These are phyloP conservation scores for Trididemnum nubilum DNA, from an alignment of 23 tunicate species.

Conservation along the genomic window DNA sequence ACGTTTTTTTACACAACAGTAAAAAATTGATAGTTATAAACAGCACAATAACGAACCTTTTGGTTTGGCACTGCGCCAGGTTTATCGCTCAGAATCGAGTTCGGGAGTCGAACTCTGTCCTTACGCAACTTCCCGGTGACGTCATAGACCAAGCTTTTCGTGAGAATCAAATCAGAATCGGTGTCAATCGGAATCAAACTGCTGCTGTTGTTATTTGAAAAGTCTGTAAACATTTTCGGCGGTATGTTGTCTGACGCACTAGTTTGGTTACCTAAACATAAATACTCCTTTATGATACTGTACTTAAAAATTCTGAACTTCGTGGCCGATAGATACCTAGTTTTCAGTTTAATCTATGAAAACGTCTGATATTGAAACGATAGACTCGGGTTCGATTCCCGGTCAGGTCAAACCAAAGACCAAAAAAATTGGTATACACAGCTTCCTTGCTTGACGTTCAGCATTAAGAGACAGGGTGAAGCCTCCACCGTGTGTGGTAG, in stretches of 20 bases:
- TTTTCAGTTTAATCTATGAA: too few relatives aligned
- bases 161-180: constrained; percentile 67
- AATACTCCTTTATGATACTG: neutral
- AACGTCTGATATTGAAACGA: too few relatives aligned
- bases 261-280: neutral
- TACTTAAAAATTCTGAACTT: neutral
- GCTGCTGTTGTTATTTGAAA: constrained; percentile 6
- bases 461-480: too few relatives aligned
- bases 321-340: neutral
- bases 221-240: neutral
- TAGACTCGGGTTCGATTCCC: too few relatives aligned
- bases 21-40: too few relatives aligned
- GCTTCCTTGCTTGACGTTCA: too few relatives aligned
- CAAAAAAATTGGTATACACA: too few relatives aligned
- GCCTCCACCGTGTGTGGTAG: too few relatives aligned
- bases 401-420: too few relatives aligned
- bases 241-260: neutral
- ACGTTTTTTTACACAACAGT: too few relatives aligned
- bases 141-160: constrained; percentile 79
- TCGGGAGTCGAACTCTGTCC: constrained; percentile 67
- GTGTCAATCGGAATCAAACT: constrained; percentile 45
- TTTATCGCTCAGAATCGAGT: constrained; percentile 77
- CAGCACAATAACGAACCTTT: constrained; percentile 42
- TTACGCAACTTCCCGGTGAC: constrained; percentile 72
- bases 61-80: constrained; percentile 77